Evolutionary conservation across 2,888 invertebrate genomes (phyloP).

Genomic region (Microctonus hyperodae): DNA sequence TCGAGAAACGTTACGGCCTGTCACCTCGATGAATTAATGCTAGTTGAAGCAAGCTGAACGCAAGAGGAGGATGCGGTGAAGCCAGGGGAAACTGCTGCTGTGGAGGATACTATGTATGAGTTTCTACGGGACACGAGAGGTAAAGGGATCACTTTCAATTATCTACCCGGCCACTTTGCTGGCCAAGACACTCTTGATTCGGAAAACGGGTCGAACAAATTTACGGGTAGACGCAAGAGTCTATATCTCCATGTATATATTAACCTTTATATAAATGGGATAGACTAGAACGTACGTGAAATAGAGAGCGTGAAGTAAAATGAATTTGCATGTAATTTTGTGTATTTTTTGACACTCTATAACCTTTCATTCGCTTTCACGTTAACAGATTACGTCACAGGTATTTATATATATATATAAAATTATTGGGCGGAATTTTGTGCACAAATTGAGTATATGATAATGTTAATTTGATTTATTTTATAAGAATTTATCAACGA

Average conservation of each 20-base stretch:
- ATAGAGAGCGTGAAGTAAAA: constrained; percentile 3
- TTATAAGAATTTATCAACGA: background rate
- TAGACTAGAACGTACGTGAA: background rate
- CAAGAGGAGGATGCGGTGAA: constrained; percentile 25
- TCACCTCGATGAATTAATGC: constrained; percentile 32
- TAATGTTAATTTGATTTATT: background rate
- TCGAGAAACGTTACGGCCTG: constrained; percentile 29
- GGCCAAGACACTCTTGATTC: constrained; percentile 41
- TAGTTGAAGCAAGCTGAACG: constrained; percentile 23
- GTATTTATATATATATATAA: background rate
- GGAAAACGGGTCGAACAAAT: constrained; percentile 35
- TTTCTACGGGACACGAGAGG: constrained; percentile 18
- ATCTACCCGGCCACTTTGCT: constrained; percentile 41
- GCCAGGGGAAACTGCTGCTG: background rate
- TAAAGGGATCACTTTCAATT: constrained; percentile 41
- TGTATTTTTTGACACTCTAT: no score
- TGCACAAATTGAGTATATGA: background rate
- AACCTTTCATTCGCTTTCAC: background rate
- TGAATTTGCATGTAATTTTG: background rate
- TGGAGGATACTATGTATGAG: constrained; percentile 25
- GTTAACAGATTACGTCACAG: constrained; percentile 6
- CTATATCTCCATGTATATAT: constrained; percentile 11
- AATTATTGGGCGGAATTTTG: background rate
- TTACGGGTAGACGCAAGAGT: constrained; percentile 17
- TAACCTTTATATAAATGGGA: constrained; percentile 1